These are phyloP conservation scores for Phoebastria nigripes DNA, from an alignment of 2,797 vertebrate species.

Conservation along the genomic window DNA sequence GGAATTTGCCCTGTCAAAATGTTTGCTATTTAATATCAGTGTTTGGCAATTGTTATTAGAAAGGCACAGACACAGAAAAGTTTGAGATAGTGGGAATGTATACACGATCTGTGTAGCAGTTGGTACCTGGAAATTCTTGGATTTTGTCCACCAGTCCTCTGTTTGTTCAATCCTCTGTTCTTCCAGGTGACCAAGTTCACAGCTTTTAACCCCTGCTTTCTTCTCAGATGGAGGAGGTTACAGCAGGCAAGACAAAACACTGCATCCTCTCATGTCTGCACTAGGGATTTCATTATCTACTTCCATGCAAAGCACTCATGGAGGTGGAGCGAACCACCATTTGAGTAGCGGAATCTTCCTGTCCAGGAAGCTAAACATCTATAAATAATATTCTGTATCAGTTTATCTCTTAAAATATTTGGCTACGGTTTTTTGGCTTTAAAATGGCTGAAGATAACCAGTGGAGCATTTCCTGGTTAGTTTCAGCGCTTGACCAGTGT, in stretches of 20 bases:
- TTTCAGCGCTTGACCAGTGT: neutral
- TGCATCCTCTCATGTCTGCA: neutral
- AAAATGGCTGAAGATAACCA: neutral
- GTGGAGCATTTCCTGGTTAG: neutral
- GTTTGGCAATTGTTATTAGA: slow-evolving; percentile 8
- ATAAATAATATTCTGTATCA: neutral
- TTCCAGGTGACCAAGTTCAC: neutral
- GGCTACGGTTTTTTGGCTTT: neutral
- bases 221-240: neutral
- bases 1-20: slow-evolving; percentile 48
- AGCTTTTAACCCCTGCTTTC: neutral
- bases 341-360: neutral
- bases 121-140: neutral
- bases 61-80: neutral
- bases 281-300: neutral
- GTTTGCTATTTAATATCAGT: slow-evolving; percentile 35
- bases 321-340: neutral
- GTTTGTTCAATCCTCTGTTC: neutral
- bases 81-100: neutral
- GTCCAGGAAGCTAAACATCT: neutral
- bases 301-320: neutral
- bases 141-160: neutral
- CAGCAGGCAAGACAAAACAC: neutral
- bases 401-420: neutral
- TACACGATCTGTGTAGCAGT: neutral